Conservation (phyloP, 2,113 vertebrate genomes). For the Oncorhynchus masou region DNA sequence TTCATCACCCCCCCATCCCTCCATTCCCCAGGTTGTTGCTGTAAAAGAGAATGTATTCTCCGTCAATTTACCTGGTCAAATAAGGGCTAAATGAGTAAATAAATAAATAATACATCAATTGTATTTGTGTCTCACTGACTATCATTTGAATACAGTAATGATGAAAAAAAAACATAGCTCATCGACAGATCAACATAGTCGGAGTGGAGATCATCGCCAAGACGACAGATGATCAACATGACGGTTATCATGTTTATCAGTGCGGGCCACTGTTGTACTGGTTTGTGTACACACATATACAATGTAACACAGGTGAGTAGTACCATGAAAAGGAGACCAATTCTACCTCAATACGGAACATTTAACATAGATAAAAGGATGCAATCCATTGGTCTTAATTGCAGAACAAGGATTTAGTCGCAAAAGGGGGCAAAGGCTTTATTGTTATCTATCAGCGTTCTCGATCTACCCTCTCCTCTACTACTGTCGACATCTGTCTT, state of each 20-base stretch:
- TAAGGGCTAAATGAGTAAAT: no score
- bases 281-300: neutral
- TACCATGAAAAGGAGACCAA: neutral
- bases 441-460: neutral
- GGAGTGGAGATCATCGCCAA: constrained; percentile 15
- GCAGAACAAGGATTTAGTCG: no score
- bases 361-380: no score
- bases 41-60: no score
- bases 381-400: no score
- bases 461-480: constrained; percentile 2
- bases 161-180: no score
- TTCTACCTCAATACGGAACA: neutral
- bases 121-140: neutral
- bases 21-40: no score
- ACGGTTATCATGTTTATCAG: constrained; percentile 20
- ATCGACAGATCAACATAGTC: neutral
- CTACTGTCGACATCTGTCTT: neutral
- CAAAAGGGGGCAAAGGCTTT: no score
- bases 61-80: no score
- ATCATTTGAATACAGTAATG: neutral
- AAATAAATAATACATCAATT: no score
- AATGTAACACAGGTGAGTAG: neutral
- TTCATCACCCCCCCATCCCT: no score
- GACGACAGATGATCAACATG: constrained; percentile 10
- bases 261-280: neutral